phyloP scores from a whole-genome alignment of 2,113 vertebrate species.

The Psophia crepitans region DNA sequence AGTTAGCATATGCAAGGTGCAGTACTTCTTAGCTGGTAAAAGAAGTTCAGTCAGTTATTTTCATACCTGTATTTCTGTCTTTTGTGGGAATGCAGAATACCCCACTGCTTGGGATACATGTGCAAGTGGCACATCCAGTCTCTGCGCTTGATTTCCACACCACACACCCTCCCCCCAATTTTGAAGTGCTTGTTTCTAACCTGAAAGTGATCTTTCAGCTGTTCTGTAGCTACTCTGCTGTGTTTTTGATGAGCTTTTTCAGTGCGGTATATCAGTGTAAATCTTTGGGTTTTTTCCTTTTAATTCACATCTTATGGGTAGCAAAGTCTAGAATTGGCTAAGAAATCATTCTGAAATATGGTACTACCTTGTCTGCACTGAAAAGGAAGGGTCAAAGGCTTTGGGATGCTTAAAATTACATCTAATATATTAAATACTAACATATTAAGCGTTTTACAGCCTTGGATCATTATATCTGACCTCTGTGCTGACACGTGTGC shows the following conservation, averaged over 20 bases:
- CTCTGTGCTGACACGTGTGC: constrained; percentile 42
- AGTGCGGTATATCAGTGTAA: background rate
- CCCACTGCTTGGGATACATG: accelerated
- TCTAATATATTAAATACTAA: background rate
- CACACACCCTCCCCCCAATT: background rate
- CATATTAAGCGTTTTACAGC: background rate
- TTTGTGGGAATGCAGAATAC: background rate
- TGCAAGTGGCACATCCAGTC: background rate
- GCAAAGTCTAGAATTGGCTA: background rate
- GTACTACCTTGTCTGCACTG: background rate
- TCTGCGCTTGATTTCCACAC: background rate
- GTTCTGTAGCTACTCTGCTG: background rate
- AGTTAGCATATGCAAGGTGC: background rate
- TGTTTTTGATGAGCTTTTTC: background rate
- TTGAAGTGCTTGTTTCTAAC: background rate
- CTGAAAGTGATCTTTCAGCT: background rate
- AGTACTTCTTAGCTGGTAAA: background rate
- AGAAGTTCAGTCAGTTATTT: background rate
- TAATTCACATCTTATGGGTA: background rate
- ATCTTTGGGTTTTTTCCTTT: background rate
- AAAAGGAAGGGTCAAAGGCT: constrained; percentile 23
- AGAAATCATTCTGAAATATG: background rate
- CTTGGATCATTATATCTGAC: background rate
- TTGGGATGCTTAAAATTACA: background rate
- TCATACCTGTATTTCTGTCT: background rate